These are phyloP conservation scores for Nesometra sesokonis DNA, from an alignment of 35 echinoderm and acorn worm genomes.

Conservation along the genomic window DNA sequence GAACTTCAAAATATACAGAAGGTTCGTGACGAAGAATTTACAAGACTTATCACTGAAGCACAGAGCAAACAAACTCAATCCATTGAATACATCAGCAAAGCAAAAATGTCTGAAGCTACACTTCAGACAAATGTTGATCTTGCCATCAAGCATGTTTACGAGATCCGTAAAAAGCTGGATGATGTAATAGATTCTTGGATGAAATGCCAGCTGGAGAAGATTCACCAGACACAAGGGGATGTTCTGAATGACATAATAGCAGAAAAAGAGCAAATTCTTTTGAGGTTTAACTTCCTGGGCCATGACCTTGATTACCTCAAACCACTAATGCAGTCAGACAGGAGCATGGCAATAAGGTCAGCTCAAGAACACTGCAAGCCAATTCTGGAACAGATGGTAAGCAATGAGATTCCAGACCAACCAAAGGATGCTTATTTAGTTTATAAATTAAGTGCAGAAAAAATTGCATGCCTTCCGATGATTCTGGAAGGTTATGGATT, in stretches of 20 bases:
- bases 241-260: background rate
- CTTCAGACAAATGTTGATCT: background rate
- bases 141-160: background rate
- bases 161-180: background rate
- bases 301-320: background rate
- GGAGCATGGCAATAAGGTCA: background rate
- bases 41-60: background rate
- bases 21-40: background rate
- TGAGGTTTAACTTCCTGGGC: background rate
- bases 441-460: background rate
- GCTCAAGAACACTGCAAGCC: background rate
- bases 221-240: background rate
- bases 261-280: background rate
- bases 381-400: background rate
- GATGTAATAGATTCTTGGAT: background rate
- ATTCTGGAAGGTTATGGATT: background rate
- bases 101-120: background rate
- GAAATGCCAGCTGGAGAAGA: background rate
- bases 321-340: background rate
- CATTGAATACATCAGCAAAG: background rate
- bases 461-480: background rate
- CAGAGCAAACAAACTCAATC: background rate
- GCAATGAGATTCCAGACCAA: background rate
- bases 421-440: background rate
- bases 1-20: background rate